phyloP scores from a whole-genome alignment of 2,113 vertebrate species.

The Lycaon pictus region DNA sequence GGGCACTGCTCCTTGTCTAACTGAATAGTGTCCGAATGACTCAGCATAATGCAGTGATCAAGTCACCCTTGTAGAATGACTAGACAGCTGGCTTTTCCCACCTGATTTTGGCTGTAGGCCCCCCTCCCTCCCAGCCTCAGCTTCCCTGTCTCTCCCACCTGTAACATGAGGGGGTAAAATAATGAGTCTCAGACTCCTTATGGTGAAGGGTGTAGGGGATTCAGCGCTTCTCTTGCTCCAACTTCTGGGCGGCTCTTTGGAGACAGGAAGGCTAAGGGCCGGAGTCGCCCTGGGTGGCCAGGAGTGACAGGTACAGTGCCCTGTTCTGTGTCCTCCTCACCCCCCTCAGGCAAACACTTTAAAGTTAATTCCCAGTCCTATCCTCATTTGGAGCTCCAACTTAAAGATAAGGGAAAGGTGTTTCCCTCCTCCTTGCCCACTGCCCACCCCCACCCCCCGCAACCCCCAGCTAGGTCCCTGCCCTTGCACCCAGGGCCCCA shows the following conservation, averaged over 20 bases:
- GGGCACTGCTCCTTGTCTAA: background rate
- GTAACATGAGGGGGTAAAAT: background rate
- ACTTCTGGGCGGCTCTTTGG: background rate
- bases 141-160: background rate
- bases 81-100: background rate
- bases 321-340: background rate
- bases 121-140: background rate
- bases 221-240: background rate
- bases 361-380: background rate
- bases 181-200: background rate
- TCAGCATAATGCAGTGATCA: background rate
- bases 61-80: background rate
- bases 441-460: background rate
- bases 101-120: background rate
- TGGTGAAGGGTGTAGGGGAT: background rate
- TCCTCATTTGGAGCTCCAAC: background rate
- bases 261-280: background rate
- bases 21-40: background rate
- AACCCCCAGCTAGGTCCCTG: background rate
- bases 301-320: background rate
- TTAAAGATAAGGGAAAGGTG: background rate
- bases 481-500: background rate
- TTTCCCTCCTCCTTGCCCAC: background rate
- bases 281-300: background rate
- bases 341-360: background rate